Evolutionary conservation across 1,140 invertebrate genomes (phyloP).

Genomic region (Thaumetopoea pityocampa): DNA sequence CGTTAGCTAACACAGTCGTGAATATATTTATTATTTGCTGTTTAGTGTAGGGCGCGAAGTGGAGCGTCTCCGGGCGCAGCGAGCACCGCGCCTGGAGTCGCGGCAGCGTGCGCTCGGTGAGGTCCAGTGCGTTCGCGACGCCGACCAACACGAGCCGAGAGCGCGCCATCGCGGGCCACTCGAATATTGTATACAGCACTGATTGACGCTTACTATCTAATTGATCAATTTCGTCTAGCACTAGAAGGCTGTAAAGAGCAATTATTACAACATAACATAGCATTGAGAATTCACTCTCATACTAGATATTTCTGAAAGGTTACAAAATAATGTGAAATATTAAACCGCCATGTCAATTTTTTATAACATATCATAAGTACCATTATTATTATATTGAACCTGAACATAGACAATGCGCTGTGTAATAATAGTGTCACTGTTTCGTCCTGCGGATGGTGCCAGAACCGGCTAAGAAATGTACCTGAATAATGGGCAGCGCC

Average conservation of each 20-base stretch:
- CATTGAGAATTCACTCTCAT: too few relatives aligned
- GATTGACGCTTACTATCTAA: constrained; percentile 89
- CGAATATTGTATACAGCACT: constrained; percentile 94
- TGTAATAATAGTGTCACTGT: too few relatives aligned
- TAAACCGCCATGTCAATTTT: too few relatives aligned
- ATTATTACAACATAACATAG: too few relatives aligned
- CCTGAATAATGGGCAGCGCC: too few relatives aligned
- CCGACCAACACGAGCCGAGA: constrained; percentile 91
- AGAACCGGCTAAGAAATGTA: too few relatives aligned
- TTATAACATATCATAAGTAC: too few relatives aligned
- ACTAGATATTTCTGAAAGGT: too few relatives aligned
- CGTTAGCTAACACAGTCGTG: constrained; percentile 83
- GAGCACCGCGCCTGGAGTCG: constrained; percentile 86
- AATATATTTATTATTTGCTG: constrained; percentile 94
- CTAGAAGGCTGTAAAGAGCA: constrained; percentile 81
- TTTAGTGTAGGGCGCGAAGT: constrained; percentile 95
- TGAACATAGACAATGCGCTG: too few relatives aligned
- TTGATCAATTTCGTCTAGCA: constrained; percentile 98
- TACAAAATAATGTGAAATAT: too few relatives aligned
- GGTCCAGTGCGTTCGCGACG: constrained; percentile 96
- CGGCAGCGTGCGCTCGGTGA: constrained; percentile 93
- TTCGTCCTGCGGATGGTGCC: too few relatives aligned
- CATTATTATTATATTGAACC: too few relatives aligned
- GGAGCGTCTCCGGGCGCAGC: constrained; percentile 84
- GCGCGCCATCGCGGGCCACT: constrained; percentile 87